Base-by-base conservation (phyloP, 2,797 vertebrate species). In the Halcyon leucocephala region DNA sequence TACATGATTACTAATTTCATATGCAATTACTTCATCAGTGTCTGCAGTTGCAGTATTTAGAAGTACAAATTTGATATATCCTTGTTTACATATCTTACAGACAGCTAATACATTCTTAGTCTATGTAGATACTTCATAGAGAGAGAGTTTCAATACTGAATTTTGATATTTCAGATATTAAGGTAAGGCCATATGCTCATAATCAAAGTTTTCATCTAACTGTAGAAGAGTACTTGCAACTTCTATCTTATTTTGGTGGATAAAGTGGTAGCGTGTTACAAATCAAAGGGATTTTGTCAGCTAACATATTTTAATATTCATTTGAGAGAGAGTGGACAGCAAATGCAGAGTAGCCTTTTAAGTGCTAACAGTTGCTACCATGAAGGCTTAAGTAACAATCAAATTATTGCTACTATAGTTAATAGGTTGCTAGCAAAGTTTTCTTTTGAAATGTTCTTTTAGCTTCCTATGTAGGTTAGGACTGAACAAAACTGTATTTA, bases 1-100 rank as follows among this genome's bases (percentile, higher is more conserved):
- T 58, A 79, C 55, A 67, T 66, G 58, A 88, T 92, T 89, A 84
- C 70, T 93, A 65, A 91, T 92, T 90, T 72, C 66, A 84, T 54
- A 66, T 35, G 62, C 29, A 94, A 82, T 95, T 89, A 84, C 51
- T 89, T 96, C 70, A 94, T 81, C 6, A 4, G 29, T 46, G 37
- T 42, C 42, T 79, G n/a, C 29, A 86, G 61, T 24, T 66, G 35
- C 60, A 86, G 29, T 66, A 66, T 55, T 94, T 86, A 46, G 26
- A 90, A 73, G 20, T 49, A 84, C 14, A 86, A 33, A 70, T 65
- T 48, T 72, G 19, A 76, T 66, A 89, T 37, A 52, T 65, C 46
- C 81, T 48, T 62, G 15, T 86, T 90, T 70, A 76, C 31, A 22
- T 76, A 77, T 70, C 86, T 89, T 73, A 49, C 25, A 86, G 73